phyloP scores from a whole-genome alignment of 37 sponge, comb jelly and placozoan species.

The Mnemiopsis leidyi region DNA sequence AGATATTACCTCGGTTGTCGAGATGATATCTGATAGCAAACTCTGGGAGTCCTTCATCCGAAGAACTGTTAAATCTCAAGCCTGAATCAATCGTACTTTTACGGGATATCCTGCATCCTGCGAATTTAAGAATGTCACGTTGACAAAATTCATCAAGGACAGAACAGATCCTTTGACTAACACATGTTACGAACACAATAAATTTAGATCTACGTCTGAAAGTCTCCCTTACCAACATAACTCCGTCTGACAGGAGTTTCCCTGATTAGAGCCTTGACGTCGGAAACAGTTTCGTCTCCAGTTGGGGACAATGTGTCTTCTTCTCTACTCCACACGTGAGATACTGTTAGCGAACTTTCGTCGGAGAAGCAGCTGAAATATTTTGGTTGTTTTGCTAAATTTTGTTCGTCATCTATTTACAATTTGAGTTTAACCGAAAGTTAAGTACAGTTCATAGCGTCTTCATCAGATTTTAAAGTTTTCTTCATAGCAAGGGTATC shows the following conservation, averaged over 20 bases:
- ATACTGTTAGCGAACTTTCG: slow-evolving; percentile 11
- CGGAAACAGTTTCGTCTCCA: neutral
- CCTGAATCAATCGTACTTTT: neutral
- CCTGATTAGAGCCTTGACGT: neutral
- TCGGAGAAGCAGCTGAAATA: neutral
- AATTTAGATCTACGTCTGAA: too few species aligned
- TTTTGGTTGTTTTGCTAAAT: neutral
- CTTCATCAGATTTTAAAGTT: too few species aligned
- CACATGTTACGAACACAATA: too few species aligned
- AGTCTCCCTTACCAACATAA: neutral
- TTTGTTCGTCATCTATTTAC: too few species aligned
- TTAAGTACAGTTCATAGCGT: too few species aligned
- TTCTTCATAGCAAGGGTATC: too few species aligned
- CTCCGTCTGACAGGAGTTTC: neutral
- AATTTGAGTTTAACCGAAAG: too few species aligned
- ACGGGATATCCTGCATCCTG: neutral
- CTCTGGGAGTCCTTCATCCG: neutral
- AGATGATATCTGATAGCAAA: neutral
- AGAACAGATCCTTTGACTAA: too few species aligned
- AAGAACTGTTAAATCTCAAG: neutral
- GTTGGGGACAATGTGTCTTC: neutral
- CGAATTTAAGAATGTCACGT: too few species aligned
- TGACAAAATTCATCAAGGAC: too few species aligned
- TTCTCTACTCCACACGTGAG: neutral
- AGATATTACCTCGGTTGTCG: too few species aligned